Percentiles rank a stretch among this genome's conserved stretches.
Conservation (phyloP, 2,888 invertebrate genomes). For the Drosophila neotestacea region DNA sequence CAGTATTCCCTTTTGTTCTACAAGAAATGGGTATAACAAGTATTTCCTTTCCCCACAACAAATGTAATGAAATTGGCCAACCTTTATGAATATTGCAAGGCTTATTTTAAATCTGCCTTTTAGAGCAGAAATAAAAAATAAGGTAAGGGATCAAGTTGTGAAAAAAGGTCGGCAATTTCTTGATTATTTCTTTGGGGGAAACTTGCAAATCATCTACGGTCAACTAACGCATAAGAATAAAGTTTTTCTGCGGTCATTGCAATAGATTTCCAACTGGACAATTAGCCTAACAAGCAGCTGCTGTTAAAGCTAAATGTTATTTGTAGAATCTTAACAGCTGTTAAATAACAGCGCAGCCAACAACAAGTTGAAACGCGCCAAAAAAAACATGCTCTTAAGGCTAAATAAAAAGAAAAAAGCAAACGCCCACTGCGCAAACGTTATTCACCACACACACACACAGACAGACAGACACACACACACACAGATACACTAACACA, state of each 20-base stretch:
- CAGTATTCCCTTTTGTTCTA: no score
- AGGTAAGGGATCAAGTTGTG: slow-evolving; percentile 6
- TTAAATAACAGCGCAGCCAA: slow-evolving; percentile 35
- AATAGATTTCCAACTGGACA: slow-evolving; percentile 59
- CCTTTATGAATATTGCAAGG: slow-evolving; percentile 66
- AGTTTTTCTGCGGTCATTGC: slow-evolving; percentile 49
- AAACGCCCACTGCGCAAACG: slow-evolving; percentile 64
- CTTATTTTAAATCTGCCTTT: slow-evolving; percentile 27
- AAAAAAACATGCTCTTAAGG: slow-evolving; percentile 43
- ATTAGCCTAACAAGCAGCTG: slow-evolving; percentile 51
- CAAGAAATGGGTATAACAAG: slow-evolving; percentile 24
- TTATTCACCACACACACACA: slow-evolving; percentile 54
- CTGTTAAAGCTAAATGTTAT: slow-evolving; percentile 27
- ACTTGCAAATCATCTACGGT: slow-evolving; percentile 42
- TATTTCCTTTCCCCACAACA: slow-evolving; percentile 8
- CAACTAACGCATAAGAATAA: slow-evolving; percentile 40
- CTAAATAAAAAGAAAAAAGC: slow-evolving; percentile 32
- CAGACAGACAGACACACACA: slow-evolving; percentile 7
- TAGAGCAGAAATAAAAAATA: neutral
- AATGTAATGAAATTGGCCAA: slow-evolving; percentile 52
- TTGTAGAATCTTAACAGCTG: slow-evolving; percentile 28
- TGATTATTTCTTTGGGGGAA: slow-evolving; percentile 35
- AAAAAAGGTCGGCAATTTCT: slow-evolving; percentile 43
- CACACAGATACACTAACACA: slow-evolving; percentile 11
- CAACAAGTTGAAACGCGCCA: slow-evolving; percentile 63